phyloP scores from a whole-genome alignment of 2,888 invertebrate species.

The Andrena marginata region DNA sequence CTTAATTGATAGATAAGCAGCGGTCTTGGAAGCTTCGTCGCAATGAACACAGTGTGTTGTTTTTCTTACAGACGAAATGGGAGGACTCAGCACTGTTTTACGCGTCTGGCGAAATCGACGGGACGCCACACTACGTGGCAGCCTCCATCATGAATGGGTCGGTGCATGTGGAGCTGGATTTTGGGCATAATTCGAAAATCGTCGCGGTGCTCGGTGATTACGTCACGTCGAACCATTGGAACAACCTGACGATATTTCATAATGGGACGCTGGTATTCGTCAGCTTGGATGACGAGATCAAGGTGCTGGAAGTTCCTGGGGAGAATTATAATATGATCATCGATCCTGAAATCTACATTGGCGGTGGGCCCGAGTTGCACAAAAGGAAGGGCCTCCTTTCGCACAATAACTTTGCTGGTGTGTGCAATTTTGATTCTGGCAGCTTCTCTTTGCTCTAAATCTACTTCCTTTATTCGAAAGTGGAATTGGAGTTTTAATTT shows the following conservation, averaged over 20 bases:
- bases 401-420: conserved; percentile 92
- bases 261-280: conserved; percentile 91
- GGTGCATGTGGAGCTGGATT: conserved; percentile 94
- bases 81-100: conserved; percentile 97
- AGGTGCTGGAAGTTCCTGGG: conserved; percentile 90
- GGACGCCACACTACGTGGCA: conserved; percentile 95
- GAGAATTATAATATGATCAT: conserved; percentile 92
- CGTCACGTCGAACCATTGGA: conserved; percentile 93
- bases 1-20: neutral
- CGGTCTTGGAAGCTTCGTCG: neutral
- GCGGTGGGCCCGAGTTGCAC: conserved; percentile 93
- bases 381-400: conserved; percentile 93
- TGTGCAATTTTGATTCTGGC: conserved; percentile 21
- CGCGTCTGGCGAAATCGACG: conserved; percentile 95
- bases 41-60: neutral
- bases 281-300: conserved; percentile 91
- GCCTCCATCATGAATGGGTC: conserved; percentile 93
- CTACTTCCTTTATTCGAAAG: too few species aligned
- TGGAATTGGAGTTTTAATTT: too few species aligned
- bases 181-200: conserved; percentile 92
- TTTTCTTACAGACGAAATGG: conserved; percentile 90
- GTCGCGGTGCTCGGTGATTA: conserved; percentile 89
- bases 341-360: conserved; percentile 97
- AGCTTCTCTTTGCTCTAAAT: neutral
- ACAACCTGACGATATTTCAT: conserved; percentile 95